Evolutionary conservation across 2,797 vertebrate genomes (phyloP).

Genomic region (Acropternis orthonyx): DNA sequence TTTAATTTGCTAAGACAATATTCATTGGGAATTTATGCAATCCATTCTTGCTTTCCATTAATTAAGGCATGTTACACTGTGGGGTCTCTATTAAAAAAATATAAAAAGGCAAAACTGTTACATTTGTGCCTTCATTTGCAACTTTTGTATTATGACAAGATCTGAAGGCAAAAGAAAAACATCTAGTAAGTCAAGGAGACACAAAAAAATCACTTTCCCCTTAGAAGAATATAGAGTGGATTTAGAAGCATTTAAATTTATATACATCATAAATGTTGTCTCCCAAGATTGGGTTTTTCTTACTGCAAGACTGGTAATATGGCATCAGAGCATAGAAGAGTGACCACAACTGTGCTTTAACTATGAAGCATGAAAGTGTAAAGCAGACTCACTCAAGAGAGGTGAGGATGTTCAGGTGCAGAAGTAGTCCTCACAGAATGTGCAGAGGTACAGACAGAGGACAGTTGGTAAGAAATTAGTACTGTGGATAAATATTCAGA

Average conservation of each 20-base stretch:
- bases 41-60: conserved; percentile 22
- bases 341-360: background rate
- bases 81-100: background rate
- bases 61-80: background rate
- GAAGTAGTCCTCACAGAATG: background rate
- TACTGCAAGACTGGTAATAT: background rate
- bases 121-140: background rate
- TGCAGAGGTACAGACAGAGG: background rate
- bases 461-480: background rate
- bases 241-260: background rate
- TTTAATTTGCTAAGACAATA: conserved; percentile 56
- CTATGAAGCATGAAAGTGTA: background rate
- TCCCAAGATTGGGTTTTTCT: background rate
- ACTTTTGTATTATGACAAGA: background rate
- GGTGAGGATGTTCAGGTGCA: background rate
- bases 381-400: background rate
- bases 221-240: background rate
- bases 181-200: background rate
- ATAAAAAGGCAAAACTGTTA: background rate
- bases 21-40: conserved; percentile 10
- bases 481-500: background rate
- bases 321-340: accelerated
- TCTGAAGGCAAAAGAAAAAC: background rate
- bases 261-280: background rate
- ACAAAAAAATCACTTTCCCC: background rate